Percentiles rank a stretch among this genome's conserved stretches.
Conservation (phyloP, 2,888 invertebrate genomes). For the Acanthopleura granulata region DNA sequence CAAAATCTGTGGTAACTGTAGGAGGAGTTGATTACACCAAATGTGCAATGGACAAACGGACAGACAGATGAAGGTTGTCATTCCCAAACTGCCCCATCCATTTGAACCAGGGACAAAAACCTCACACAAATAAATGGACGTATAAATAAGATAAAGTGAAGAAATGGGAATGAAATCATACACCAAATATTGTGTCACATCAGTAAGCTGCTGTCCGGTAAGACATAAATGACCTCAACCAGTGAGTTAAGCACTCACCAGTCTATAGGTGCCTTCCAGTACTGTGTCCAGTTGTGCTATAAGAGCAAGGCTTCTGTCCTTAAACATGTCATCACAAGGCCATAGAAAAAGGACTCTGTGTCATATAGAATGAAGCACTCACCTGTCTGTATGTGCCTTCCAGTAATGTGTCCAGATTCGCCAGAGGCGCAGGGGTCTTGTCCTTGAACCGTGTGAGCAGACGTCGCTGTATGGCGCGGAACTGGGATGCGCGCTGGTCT, state of each 20-base stretch:
- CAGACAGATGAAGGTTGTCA: no score
- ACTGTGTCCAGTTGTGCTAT: constrained; percentile 80
- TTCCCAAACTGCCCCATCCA: no score
- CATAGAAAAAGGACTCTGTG: neutral
- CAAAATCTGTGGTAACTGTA: no score
- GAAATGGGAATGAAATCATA: no score
- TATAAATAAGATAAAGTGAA: no score
- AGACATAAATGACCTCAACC: constrained; percentile 79
- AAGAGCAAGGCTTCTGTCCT: constrained; percentile 76
- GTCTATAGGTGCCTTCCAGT: constrained; percentile 79
- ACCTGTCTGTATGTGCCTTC: constrained; percentile 79
- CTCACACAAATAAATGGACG: no score
- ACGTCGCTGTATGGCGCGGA: constrained; percentile 82
- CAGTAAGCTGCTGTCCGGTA: no score
- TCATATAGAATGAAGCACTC: constrained; percentile 4
- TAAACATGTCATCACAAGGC: no score
- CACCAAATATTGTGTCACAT: no score
- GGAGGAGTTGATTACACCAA: no score
- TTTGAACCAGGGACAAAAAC: no score
- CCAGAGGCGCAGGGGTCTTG: constrained; percentile 81
- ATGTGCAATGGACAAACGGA: no score
- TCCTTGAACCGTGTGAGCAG: constrained; percentile 84
- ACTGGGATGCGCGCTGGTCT: constrained; percentile 77
- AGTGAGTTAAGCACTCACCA: constrained; percentile 73
- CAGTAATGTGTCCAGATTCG: constrained; percentile 80